These are phyloP conservation scores for Parelbella ahira DNA, from an alignment of 2,888 invertebrate genomes.

Conservation along the genomic window DNA sequence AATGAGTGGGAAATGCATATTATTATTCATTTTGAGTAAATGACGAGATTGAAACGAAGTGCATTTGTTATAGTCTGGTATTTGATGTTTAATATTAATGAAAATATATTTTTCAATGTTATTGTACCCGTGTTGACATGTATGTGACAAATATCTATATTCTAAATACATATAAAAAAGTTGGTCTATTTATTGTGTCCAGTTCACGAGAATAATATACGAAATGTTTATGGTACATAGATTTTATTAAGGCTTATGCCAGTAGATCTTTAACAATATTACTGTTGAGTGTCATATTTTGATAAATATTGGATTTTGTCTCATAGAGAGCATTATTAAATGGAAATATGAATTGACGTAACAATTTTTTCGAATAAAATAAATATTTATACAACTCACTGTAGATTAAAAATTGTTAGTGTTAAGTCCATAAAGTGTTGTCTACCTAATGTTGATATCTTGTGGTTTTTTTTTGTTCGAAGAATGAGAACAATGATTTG, in stretches of 20 bases:
- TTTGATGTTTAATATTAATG: conserved; percentile 37
- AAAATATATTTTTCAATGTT: conserved; percentile 53
- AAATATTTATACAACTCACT: conserved; percentile 29
- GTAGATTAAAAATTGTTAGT: conserved; percentile 22
- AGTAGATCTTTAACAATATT: conserved; percentile 27
- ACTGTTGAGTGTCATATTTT: conserved; percentile 35
- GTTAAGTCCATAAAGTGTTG: conserved; percentile 9
- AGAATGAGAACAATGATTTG: conserved; percentile 7
- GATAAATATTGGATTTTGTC: conserved; percentile 37
- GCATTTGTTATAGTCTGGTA: conserved; percentile 58
- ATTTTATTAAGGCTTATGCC: conserved; percentile 37
- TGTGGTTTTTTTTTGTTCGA: conserved; percentile 17
- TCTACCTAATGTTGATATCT: conserved; percentile 6
- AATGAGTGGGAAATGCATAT: conserved; percentile 31
- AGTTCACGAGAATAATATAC: conserved; percentile 36
- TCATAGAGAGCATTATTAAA: conserved; percentile 25
- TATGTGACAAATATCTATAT: conserved; percentile 30
- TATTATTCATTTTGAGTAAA: conserved; percentile 43
- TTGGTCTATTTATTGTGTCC: conserved; percentile 47
- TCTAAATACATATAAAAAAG: conserved; percentile 27
- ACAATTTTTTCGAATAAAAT: conserved; percentile 18
- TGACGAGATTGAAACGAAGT: conserved; percentile 48
- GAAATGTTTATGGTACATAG: conserved; percentile 35
- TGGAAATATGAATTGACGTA: background rate
- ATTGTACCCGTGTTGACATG: conserved; percentile 38